A percentile compares a stretch with the other conserved stretches of the same genome.
These are phyloP conservation scores for Mythimna albipuncta DNA, from an alignment of 2,888 invertebrate species.

Conservation along the genomic window DNA sequence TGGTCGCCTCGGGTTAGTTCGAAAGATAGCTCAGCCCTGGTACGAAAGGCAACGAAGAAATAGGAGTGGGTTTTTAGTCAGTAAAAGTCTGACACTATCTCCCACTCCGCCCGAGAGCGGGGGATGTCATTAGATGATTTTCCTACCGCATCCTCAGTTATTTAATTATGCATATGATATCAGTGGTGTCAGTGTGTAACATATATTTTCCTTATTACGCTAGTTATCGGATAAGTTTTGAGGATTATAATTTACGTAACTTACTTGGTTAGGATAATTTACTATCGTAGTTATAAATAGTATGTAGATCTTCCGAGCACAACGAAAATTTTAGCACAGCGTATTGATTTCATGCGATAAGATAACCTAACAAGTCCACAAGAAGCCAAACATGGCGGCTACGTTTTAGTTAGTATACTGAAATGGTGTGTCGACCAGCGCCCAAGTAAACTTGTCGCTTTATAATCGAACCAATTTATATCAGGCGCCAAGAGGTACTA, in stretches of 20 bases:
- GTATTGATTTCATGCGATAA: slow-evolving; percentile 71
- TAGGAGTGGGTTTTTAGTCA: too few relatives aligned
- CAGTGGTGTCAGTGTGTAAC: too few relatives aligned
- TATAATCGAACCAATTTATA: slow-evolving; percentile 80
- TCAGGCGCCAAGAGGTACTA: slow-evolving; percentile 68
- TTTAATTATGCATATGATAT: neutral
- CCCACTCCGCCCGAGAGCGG: too few relatives aligned
- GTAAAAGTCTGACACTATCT: too few relatives aligned
- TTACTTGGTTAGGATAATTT: neutral
- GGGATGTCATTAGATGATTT: too few relatives aligned
- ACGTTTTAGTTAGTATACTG: slow-evolving; percentile 68
- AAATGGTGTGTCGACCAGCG: slow-evolving; percentile 68
- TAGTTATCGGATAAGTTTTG: neutral
- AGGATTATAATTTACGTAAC: neutral
- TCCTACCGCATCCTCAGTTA: neutral
- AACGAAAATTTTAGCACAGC: slow-evolving; percentile 60
- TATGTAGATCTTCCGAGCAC: slow-evolving; percentile 50
- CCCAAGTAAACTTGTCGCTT: slow-evolving; percentile 76
- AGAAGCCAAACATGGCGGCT: slow-evolving; percentile 67
- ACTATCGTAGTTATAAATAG: slow-evolving; percentile 21
- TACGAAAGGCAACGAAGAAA: too few relatives aligned
- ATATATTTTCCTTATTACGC: neutral
- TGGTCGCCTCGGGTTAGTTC: too few relatives aligned
- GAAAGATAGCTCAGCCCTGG: too few relatives aligned
- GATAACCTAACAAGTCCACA: slow-evolving; percentile 68